Evolutionary conservation across 2,797 vertebrate genomes (phyloP), one percentile per base, ranked within the genome.

Genomic region (Thunnus albacares): DNA sequence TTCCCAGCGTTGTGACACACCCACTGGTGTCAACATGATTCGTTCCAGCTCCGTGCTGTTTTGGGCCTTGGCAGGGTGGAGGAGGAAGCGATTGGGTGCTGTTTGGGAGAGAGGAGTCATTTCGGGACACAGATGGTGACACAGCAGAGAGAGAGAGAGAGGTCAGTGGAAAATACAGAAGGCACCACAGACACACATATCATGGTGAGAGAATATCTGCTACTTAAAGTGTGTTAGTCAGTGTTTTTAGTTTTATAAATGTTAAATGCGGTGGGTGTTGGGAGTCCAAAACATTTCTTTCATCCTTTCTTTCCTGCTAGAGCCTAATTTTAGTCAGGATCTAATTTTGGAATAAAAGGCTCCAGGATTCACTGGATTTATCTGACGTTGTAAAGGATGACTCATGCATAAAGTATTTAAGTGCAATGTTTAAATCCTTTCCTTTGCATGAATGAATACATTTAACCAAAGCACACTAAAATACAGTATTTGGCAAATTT

Each of bases 61-160:
- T 63, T 18, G 69, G 53, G 33, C 24, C 56, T 83, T 73, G 80
- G 88, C 88, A 47, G 68, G 51, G 49, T 2, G 78, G 69, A 80
- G 72, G 84, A 83, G 60, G 74, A 82, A 75, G 58, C 67, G 0
- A 51, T 1, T 30, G 61, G 80, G 85, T 30, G 77, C 79, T 59
- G 77, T 70, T 89, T 79, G n/a, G 49, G 61, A 77, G 55, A 62
- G 77, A 7, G 47, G 41, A 87, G 53, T 80, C 88, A 73, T 85
- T 87, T 80, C 49, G 66, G 75, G 80, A 53, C 79, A 75, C 92
- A 91, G 89, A 93, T 91, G 92, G 92, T 52, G 79, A 85, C 90
- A 76, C 91, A 90, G 90, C 87, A 70, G 22, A 38, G 57, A 61
- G 13, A 53, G 61, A 28, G 0, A 24, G 30, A 20, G 78, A 85